Evolutionary conservation across 1,140 invertebrate genomes (phyloP).

Genomic region (Temnothorax longispinosus): DNA sequence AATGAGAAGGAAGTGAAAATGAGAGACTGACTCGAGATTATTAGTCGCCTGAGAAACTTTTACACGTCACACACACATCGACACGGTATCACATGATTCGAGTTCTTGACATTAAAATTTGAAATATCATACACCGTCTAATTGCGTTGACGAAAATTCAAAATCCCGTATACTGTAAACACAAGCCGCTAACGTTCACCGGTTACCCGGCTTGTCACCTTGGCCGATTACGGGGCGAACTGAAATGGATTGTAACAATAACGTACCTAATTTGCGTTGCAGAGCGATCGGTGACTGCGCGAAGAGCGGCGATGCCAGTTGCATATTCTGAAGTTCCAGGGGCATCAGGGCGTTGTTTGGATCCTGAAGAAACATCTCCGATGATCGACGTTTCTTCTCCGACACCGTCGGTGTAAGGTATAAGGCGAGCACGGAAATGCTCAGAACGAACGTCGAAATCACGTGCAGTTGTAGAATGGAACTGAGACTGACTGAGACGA

Average conservation of each 20-base stretch:
- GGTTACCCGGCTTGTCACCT: neutral
- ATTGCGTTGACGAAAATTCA: neutral
- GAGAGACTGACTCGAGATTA: neutral
- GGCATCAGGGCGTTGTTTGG: constrained; percentile 40
- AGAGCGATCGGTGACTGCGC: constrained; percentile 67
- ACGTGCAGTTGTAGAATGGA: neutral
- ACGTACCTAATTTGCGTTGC: constrained; percentile 69
- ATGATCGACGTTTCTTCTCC: neutral
- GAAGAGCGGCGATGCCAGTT: constrained; percentile 68
- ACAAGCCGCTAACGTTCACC: neutral
- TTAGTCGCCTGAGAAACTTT: neutral
- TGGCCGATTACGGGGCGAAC: neutral
- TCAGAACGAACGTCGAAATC: neutral
- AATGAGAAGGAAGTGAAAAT: neutral
- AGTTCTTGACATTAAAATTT: neutral
- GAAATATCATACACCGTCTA: neutral
- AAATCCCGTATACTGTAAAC: neutral
- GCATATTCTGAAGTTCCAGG: constrained; percentile 67
- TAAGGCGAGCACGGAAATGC: neutral
- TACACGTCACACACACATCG: neutral
- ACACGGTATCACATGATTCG: neutral
- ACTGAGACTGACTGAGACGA: constrained; percentile 29
- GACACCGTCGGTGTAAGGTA: neutral
- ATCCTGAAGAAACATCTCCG: neutral
- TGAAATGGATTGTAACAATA: neutral